phyloP scores from a whole-genome alignment of 2,113 vertebrate species.

The Phaethornis superciliosus region DNA sequence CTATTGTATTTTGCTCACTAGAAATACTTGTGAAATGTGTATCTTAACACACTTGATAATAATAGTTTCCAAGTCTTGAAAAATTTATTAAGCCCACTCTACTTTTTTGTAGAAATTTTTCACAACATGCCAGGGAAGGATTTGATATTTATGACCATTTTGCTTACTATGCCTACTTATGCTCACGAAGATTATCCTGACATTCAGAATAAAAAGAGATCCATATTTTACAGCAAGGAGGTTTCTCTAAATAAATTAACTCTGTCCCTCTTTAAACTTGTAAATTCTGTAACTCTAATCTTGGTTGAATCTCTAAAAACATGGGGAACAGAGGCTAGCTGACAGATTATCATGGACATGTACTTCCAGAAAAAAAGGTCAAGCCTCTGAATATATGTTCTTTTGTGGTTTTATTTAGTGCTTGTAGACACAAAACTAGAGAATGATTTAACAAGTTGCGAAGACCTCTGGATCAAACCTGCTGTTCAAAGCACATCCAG shows the following conservation, averaged over 20 bases:
- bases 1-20: background rate
- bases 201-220: background rate
- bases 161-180: background rate
- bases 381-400: background rate
- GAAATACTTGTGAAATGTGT: background rate
- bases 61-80: background rate
- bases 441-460: background rate
- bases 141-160: background rate
- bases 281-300: background rate
- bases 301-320: background rate
- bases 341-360: background rate
- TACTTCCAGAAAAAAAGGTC: background rate
- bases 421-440: background rate
- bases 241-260: background rate
- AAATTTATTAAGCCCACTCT: accelerated
- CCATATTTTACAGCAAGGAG: background rate
- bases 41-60: background rate
- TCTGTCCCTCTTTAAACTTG: background rate
- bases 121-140: no score
- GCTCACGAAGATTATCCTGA: background rate
- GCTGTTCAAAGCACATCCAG: background rate
- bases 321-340: background rate
- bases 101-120: background rate
- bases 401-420: background rate
- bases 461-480: background rate